Evolutionary conservation across 2,113 vertebrate genomes (phyloP).

Genomic region (Rhombomys opimus): DNA sequence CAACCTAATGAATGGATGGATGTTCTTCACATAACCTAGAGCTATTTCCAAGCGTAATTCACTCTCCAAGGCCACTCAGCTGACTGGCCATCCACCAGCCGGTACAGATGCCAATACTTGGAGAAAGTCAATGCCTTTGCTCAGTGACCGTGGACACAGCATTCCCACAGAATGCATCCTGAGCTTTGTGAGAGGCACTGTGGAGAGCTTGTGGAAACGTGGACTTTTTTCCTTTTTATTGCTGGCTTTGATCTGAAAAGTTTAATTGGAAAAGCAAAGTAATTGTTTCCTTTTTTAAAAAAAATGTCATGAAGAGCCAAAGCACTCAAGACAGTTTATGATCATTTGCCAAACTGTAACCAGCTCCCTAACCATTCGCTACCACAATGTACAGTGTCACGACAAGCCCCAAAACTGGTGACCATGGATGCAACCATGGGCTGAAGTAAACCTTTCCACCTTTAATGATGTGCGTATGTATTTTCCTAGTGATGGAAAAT

Average conservation of each 20-base stretch:
- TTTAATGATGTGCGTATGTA: background rate
- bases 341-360: constrained; percentile 56
- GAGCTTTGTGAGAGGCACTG: background rate
- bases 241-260: background rate
- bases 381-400: background rate
- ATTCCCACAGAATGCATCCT: background rate
- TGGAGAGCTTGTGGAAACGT: background rate
- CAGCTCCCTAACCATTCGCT: constrained; percentile 45
- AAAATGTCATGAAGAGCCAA: constrained; percentile 21
- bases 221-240: background rate
- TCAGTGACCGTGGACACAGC: background rate
- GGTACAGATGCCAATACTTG: background rate
- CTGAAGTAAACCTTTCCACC: background rate
- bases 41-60: constrained; percentile 78
- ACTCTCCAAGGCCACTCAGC: constrained; percentile 56
- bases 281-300: constrained; percentile 21
- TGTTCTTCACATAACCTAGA: constrained; percentile 81
- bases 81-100: constrained; percentile 61
- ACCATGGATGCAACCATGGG: background rate
- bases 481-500: background rate
- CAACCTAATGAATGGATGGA: constrained; percentile 77
- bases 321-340: constrained; percentile 27
- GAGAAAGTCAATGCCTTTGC: constrained; percentile 39
- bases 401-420: background rate
- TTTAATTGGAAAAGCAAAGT: constrained; percentile 36